Percentiles rank a stretch among this genome's conserved stretches.
Conservation (phyloP, 2,888 invertebrate genomes). For the Trisateles emortualis region DNA sequence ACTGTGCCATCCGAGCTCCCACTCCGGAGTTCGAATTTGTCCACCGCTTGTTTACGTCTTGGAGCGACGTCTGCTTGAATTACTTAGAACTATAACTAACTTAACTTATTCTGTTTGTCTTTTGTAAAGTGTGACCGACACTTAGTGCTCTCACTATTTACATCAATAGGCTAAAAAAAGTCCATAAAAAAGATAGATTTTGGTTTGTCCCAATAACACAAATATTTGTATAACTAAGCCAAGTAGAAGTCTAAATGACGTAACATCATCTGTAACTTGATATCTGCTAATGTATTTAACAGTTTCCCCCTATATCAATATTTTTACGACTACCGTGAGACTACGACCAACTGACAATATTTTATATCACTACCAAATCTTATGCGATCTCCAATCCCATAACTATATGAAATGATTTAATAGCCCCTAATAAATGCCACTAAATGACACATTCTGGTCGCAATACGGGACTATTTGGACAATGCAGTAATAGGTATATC, state of each 20-base stretch:
- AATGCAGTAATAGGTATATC: constrained; percentile 43
- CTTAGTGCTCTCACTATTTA: no score
- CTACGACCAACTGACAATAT: neutral
- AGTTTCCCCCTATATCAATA: neutral
- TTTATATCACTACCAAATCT: neutral
- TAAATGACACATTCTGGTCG: constrained; percentile 8
- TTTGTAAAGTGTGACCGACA: no score
- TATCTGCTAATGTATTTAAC: neutral
- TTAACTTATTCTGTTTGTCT: no score
- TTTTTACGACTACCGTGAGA: neutral
- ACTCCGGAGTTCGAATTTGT: no score
- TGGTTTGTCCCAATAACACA: neutral
- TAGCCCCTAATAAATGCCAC: neutral
- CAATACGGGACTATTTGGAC: constrained; percentile 17
- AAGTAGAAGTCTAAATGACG: neutral
- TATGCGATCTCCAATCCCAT: neutral
- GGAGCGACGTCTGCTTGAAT: no score
- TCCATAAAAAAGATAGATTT: no score
- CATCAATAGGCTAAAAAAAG: no score
- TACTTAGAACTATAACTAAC: no score
- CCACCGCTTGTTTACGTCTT: no score
- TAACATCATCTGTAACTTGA: neutral
- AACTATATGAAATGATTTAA: neutral
- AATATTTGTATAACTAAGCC: neutral
- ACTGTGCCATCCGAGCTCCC: no score